Percentiles rank a stretch among this genome's conserved stretches.
Conservation (phyloP, 35 echinoderm and acorn worm species). For the Heliocidaris tuberculata region DNA sequence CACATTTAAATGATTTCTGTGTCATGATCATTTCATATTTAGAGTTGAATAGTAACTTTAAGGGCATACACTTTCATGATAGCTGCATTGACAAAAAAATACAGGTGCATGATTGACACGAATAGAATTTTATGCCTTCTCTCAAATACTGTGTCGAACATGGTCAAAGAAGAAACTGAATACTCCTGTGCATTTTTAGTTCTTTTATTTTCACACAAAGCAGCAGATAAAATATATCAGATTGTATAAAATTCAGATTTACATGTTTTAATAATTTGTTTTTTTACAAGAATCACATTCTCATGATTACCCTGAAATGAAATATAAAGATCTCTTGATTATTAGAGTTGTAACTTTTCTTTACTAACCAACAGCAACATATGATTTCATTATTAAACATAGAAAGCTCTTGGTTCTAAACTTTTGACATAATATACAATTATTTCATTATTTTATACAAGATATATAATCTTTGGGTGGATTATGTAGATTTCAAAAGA, state of each 20-base stretch:
- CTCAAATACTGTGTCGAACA: not conserved
- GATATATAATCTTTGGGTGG: not conserved
- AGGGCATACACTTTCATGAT: too few species aligned
- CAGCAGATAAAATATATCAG: not conserved
- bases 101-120: too few species aligned
- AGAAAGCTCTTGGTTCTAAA: not conserved
- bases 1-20: too few species aligned
- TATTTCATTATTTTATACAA: not conserved
- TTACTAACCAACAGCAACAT: not conserved
- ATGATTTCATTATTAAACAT: not conserved
- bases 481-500: too few species aligned
- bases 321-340: not conserved
- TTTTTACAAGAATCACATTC: not conserved
- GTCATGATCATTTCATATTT: too few species aligned
- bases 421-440: not conserved
- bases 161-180: not conserved
- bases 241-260: constrained; percentile 5
- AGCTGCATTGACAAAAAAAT: too few species aligned
- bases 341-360: not conserved
- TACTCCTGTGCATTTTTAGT: not conserved
- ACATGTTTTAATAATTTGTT: not conserved
- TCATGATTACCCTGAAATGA: not conserved
- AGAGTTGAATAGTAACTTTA: too few species aligned
- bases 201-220: constrained; percentile 2
- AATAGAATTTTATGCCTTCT: not conserved